phyloP scores from a whole-genome alignment of 2,797 vertebrate genomes.

The Poeciliopsis paucimaculata region DNA sequence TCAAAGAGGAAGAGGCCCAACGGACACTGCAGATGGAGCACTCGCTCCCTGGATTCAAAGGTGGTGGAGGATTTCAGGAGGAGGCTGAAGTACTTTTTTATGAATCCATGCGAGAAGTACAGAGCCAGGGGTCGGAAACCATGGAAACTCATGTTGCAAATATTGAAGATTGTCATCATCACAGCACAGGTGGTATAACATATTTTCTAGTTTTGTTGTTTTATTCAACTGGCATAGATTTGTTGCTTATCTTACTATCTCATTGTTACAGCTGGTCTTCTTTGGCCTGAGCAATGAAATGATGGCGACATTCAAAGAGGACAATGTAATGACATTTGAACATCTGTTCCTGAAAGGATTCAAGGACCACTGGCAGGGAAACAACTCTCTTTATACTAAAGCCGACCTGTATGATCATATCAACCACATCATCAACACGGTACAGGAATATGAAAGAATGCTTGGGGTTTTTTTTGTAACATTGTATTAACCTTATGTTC shows the following conservation, averaged over 20 bases:
- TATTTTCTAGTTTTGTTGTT: neutral
- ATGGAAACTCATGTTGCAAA: conserved; percentile 93
- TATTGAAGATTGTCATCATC: conserved; percentile 92
- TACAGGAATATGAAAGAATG: conserved; percentile 52
- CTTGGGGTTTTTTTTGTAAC: neutral
- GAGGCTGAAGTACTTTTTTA: conserved; percentile 95
- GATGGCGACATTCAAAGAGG: conserved; percentile 95
- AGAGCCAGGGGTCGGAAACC: conserved; percentile 91
- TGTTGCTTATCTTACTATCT: neutral
- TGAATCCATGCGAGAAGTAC: conserved; percentile 97
- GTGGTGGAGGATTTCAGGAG: conserved; percentile 87
- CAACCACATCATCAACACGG: conserved; percentile 85
- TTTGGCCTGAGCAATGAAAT: conserved; percentile 97
- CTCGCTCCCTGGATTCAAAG: conserved; percentile 40
- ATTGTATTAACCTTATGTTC: neutral
- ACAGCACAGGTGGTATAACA: conserved; percentile 86
- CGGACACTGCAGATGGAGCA: conserved; percentile 39
- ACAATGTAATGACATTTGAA: conserved; percentile 91
- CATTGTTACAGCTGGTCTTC: conserved; percentile 83
- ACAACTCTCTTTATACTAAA: conserved; percentile 88
- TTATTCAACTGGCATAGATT: neutral
- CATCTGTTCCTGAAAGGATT: conserved; percentile 96
- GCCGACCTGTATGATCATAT: conserved; percentile 89
- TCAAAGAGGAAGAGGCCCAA: conserved; percentile 40
- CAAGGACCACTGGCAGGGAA: conserved; percentile 80